Evolutionary conservation across 1,140 invertebrate species (phyloP), one percentile per base, ranked within the genome.

Genomic region (Scaptodrosophila lebanonensis): DNA sequence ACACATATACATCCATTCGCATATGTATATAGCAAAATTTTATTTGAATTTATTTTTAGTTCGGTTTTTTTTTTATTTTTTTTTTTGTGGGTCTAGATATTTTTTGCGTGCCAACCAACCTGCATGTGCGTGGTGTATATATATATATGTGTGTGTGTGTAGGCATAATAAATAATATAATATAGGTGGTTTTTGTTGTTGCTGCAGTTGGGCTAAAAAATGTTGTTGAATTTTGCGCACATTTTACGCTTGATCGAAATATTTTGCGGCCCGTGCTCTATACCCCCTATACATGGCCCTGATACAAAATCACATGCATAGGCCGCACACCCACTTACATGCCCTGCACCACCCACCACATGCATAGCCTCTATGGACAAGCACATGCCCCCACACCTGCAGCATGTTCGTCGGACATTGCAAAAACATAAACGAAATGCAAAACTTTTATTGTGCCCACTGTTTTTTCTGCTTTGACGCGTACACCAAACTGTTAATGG

Each of bases 231-330:
- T 83, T 79, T 83, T 82, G 75, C 76, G 75, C 75, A 79, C 75
- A 79, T 82, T 79, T 79, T 79, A 82, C 75, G 75, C 75, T 76
- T 79, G 76, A 79, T 79, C 75, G 75, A 82, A 79, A 79, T 75
- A 82, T 73, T 79, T 73, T 79, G 60, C 68, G 63, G 67, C 62
- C n/a, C n/a, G n/a, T n/a, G n/a, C n/a, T n/a, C n/a, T n/a, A n/a
- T n/a, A n/a, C n/a, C n/a, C n/a, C n/a, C n/a, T n/a, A n/a, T n/a
- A n/a, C n/a, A n/a, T n/a, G n/a, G 58, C 65, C 38, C 58, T 59
- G 63, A 54, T 83, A 79, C 73, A 82, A 75, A 75, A 56, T 53
- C 66, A 66, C 56, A 59, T 22, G 27, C 35, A 43, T 33, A 33
- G 8, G 33, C 45, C 33, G 43, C 47, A 48, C 50, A 52, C 36